Base-by-base conservation (phyloP, 2,797 vertebrate genomes). In the Echiichthys vipera region DNA sequence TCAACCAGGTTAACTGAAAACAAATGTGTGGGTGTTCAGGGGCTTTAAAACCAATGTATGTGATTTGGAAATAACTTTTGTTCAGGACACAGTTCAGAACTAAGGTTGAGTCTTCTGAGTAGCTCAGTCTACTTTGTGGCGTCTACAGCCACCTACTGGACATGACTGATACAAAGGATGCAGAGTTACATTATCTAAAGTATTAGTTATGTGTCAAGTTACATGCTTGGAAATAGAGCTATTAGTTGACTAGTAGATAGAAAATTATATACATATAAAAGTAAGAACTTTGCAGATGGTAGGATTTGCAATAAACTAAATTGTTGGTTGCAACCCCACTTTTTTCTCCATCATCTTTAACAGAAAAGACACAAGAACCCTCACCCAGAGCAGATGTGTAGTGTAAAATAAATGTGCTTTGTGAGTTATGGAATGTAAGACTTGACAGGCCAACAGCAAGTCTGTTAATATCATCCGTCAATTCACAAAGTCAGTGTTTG, bases 121-220 rank as follows among this genome's bases (percentile, higher is more conserved):
- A 54, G 3, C 50, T 27, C 14, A 1, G 18, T 29, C 10, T 22
- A 43, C 36, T 36, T 12, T 15, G 6, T 43, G 43, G 43, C 15
- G 30, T 47, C 18, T 81, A 39, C 14, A 30, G 70, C 87, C 89
- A 74, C 59, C 86, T 87, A 14, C 63, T 84, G 88, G 88, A 57
- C 69, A 86, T 8, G 0, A 13, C 11, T 7, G 13, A 51, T 32
- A 64, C 11, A 18, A 24, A 29, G 2, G 5, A 5, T 40, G 46
- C 7, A 55, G 18, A 4, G 4, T 13, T 5, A 46, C 7, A 6
- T 24, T 5, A 27, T 2, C 20, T 7, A 13, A 13, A 40, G 24
- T 5, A n/a, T 36, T 24, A 4, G n/a, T n/a, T 13, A 65, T 5
- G 24, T 11, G 3, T 25, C 9, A 37, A 18, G 1, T n/a, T 25